Conservation (phyloP, 1,140 invertebrate species). For the Eufriesea mexicana region DNA sequence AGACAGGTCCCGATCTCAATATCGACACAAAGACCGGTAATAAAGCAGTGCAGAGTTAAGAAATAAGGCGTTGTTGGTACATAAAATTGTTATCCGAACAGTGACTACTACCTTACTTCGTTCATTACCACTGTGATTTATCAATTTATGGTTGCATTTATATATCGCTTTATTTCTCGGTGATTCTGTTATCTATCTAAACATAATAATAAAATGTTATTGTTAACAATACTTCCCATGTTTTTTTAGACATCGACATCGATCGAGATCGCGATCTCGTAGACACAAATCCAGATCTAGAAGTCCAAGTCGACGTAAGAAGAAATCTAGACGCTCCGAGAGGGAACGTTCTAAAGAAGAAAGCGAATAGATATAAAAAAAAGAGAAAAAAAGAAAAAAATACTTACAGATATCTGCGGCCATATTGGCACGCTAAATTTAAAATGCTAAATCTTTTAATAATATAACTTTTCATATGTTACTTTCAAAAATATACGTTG, state of each 20-base stretch:
- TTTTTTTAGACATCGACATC: conserved; percentile 82
- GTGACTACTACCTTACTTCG: too few species aligned
- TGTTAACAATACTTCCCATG: neutral
- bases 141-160: neutral
- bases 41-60: neutral
- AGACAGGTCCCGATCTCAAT: conserved; percentile 79
- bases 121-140: neutral
- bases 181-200: neutral
- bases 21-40: conserved; percentile 81
- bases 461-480: conserved; percentile 16
- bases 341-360: conserved; percentile 83
- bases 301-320: conserved; percentile 85
- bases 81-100: neutral
- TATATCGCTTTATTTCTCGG: neutral
- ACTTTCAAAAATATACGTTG: conserved; percentile 1
- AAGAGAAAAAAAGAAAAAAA: conserved; percentile 29
- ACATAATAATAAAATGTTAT: neutral
- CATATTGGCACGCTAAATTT: neutral
- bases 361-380: conserved; percentile 78
- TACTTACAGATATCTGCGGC: neutral
- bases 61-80: neutral
- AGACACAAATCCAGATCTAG: conserved; percentile 84
- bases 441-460: neutral
- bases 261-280: conserved; percentile 83
- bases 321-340: conserved; percentile 85